Percentiles rank a stretch among this genome's conserved stretches.
Conservation (phyloP, 2,797 vertebrate species). For the Enteromius argenteus region DNA sequence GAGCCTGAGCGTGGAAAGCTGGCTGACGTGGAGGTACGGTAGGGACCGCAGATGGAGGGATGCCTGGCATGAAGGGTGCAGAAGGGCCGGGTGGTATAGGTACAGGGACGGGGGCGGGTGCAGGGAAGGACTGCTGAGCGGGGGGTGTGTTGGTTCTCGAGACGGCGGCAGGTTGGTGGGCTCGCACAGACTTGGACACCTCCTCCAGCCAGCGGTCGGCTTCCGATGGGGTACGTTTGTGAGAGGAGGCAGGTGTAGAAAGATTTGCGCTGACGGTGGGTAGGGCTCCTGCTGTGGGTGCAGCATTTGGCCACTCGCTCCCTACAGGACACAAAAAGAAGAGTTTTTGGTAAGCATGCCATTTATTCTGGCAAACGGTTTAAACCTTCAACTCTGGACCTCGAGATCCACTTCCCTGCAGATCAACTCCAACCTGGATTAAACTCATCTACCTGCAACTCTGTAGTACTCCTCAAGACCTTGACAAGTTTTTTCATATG, state of each 20-base stretch:
- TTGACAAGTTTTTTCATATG: background rate
- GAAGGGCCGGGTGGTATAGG: slow-evolving; percentile 71
- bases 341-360: background rate
- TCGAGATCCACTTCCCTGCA: background rate
- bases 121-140: slow-evolving; percentile 49
- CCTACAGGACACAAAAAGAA: slow-evolving; percentile 65
- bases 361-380: slow-evolving; percentile 1
- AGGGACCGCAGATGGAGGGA: slow-evolving; percentile 80
- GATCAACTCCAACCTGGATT: background rate
- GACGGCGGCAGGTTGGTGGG: slow-evolving; percentile 74
- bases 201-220: slow-evolving; percentile 98
- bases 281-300: slow-evolving; percentile 67
- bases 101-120: slow-evolving; percentile 74
- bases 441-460: background rate
- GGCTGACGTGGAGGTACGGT: slow-evolving; percentile 86
- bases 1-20: slow-evolving; percentile 81
- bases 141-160: slow-evolving; percentile 60
- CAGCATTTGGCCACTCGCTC: slow-evolving; percentile 80
- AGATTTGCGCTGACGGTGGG: slow-evolving; percentile 69
- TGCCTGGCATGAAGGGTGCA: slow-evolving; percentile 81
- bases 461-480: background rate
- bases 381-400: background rate
- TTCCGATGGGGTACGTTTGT: slow-evolving; percentile 93
- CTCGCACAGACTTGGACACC: slow-evolving; percentile 91
- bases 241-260: slow-evolving; percentile 75